Percentiles rank a stretch among this genome's conserved stretches.
Evolutionary conservation across 2,888 invertebrate species (phyloP).

Genomic region (Ophioninae sp.): DNA sequence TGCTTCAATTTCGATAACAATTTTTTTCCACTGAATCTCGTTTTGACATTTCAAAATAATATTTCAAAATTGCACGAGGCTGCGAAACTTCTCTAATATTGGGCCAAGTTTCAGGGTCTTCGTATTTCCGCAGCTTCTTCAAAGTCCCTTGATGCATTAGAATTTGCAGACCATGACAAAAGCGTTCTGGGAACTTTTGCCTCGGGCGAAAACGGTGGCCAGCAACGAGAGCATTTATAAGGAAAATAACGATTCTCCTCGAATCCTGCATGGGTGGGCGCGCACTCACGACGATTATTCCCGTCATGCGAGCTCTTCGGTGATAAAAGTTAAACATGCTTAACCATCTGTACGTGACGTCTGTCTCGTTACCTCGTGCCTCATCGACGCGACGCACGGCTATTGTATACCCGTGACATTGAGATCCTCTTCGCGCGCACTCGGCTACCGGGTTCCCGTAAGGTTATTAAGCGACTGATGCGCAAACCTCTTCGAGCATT

Average conservation of each 20-base stretch:
- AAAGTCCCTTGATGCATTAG: too few species aligned
- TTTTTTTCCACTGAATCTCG: too few species aligned
- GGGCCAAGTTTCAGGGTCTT: too few species aligned
- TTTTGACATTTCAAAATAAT: too few species aligned
- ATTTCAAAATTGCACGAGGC: too few species aligned
- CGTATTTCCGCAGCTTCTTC: too few species aligned
- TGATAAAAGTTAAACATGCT: constrained; percentile 78
- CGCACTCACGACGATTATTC: constrained; percentile 72
- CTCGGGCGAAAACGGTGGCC: not conserved
- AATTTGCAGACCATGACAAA: too few species aligned
- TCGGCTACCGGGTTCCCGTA: constrained; percentile 31
- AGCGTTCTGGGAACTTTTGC: too few species aligned
- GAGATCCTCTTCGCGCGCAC: not conserved
- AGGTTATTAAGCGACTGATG: constrained; percentile 31
- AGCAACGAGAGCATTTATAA: not conserved
- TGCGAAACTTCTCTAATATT: too few species aligned
- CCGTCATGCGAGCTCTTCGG: constrained; percentile 74
- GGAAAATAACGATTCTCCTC: not conserved
- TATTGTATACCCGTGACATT: constrained; percentile 49
- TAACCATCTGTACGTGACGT: constrained; percentile 75
- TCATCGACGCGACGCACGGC: constrained; percentile 31
- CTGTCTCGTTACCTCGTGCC: constrained; percentile 63
- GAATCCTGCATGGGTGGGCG: constrained; percentile 74
- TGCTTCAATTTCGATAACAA: too few species aligned
- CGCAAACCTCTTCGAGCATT: constrained; percentile 38